phyloP scores from a whole-genome alignment of 2,888 invertebrate genomes.

The Monochamus alternatus region DNA sequence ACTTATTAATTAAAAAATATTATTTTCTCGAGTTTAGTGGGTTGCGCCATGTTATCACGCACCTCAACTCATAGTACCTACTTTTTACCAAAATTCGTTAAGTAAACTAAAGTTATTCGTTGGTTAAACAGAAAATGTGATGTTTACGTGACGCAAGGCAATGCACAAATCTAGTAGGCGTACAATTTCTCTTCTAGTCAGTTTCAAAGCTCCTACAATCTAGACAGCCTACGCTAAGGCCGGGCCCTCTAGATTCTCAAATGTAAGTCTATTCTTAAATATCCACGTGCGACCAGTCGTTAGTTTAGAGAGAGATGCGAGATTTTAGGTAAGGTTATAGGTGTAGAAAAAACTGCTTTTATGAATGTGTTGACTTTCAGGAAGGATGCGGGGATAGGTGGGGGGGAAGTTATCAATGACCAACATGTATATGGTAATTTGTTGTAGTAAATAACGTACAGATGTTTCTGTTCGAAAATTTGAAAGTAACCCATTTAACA shows the following conservation, averaged over 20 bases:
- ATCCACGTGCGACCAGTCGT: conserved; percentile 30
- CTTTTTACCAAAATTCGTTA: conserved; percentile 6
- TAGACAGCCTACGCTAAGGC: conserved; percentile 32
- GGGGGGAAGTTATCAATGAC: conserved; percentile 35
- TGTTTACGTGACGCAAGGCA: conserved; percentile 45
- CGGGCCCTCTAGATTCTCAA: conserved; percentile 34
- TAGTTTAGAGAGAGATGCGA: conserved; percentile 6
- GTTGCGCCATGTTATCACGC: neutral
- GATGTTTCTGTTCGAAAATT: conserved; percentile 11
- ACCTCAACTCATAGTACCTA: conserved; percentile 1
- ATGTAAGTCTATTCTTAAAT: conserved; percentile 25
- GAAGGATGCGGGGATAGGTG: conserved; percentile 2
- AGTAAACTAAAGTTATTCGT: conserved; percentile 27
- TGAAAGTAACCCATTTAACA: conserved; percentile 6
- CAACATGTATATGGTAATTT: conserved; percentile 38
- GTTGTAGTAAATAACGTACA: conserved; percentile 30
- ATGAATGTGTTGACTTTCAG: conserved; percentile 31
- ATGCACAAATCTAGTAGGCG: conserved; percentile 44
- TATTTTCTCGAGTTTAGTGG: no score
- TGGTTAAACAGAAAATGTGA: conserved; percentile 24
- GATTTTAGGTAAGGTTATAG: conserved; percentile 23
- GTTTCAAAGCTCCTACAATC: conserved; percentile 48
- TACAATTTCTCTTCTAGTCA: conserved; percentile 45
- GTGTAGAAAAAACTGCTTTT: conserved; percentile 25
- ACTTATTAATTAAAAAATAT: no score